These are phyloP conservation scores for Diacarnus erythraeanus DNA, from an alignment of 37 sponge, comb jelly and placozoan genomes.

Conservation along the genomic window DNA sequence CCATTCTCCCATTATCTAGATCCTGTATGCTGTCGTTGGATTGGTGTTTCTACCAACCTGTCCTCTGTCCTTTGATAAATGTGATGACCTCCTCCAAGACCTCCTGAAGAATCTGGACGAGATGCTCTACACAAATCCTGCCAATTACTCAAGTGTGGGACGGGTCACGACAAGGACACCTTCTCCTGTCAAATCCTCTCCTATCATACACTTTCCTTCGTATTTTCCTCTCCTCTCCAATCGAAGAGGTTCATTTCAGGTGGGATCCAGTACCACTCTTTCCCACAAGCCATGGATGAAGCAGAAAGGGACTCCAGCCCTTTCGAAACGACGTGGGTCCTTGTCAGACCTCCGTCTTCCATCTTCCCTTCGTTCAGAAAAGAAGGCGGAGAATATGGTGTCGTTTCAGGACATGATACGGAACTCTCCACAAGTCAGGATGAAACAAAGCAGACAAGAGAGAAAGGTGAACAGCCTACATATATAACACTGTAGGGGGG, in stretches of 20 bases:
- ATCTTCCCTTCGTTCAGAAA: background rate
- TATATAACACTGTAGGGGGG: background rate
- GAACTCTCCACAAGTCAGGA: slow-evolving; percentile 26
- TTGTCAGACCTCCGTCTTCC: background rate
- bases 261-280: background rate
- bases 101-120: background rate
- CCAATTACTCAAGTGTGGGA: background rate
- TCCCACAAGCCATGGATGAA: too few relatives aligned
- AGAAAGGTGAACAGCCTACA: slow-evolving; percentile 1
- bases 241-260: background rate
- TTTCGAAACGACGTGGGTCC: background rate
- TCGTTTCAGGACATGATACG: slow-evolving; percentile 36
- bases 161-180: background rate
- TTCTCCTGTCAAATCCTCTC: background rate
- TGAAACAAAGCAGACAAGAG: background rate
- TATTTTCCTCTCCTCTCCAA: background rate
- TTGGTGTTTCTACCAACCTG: background rate
- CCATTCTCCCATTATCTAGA: background rate
- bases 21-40: background rate
- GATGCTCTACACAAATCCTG: background rate
- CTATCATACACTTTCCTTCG: background rate
- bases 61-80: background rate
- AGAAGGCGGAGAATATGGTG: slow-evolving; percentile 13
- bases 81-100: background rate
- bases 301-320: background rate